Evolutionary conservation across 2,113 vertebrate genomes (phyloP), one percentile per base, ranked within the genome.

Genomic region (Gorsachius goisagi): DNA sequence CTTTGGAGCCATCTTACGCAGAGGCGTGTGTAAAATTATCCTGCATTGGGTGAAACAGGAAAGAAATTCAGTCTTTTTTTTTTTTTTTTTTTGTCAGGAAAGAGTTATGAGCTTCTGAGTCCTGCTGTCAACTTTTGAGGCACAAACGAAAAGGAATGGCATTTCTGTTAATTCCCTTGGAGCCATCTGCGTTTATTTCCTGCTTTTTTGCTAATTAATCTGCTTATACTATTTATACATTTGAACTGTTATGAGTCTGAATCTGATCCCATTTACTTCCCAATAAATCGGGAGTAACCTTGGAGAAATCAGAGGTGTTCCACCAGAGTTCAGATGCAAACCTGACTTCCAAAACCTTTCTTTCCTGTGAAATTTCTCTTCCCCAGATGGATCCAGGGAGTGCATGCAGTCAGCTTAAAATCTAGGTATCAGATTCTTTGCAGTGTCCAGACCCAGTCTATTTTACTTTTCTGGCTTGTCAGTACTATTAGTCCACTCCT

Each of bases 191-290:
- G 66, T 91, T 95, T 83, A 53, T 59, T 89, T 88, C 74, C 84
- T 93, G 62, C 45, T 89, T 91, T 91, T 47, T 88, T 89, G 84
- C 67, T 89, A 71, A 88, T 95, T 60, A 63, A 91, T 82, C 66
- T 81, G 45, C 76, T 79, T 72, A 41, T 52, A 30, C 53, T 73
- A 17, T 85, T 92, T 79, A 58, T 76, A 58, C 16, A 35, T 94
- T 91, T 66, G 74, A 93, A 89, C 52, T 89, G 49, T 68, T 73
- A 64, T 35, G 23, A 76, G 39, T 75, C 66, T 93, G 66, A 89
- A 58, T 79, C 32, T 76, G 52, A 87, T 89, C 39, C 56, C 15
- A 49, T 27, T 82, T 81, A 49, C 33, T 93, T 89, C 41, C 37
- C 50, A 71, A 44, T 50, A 88, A 88, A 73, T 41, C 2, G 1